Percentiles rank a stretch among this genome's conserved stretches.
These are phyloP conservation scores for Pedetes capensis DNA, from an alignment of 2,113 vertebrate species.

Conservation along the genomic window DNA sequence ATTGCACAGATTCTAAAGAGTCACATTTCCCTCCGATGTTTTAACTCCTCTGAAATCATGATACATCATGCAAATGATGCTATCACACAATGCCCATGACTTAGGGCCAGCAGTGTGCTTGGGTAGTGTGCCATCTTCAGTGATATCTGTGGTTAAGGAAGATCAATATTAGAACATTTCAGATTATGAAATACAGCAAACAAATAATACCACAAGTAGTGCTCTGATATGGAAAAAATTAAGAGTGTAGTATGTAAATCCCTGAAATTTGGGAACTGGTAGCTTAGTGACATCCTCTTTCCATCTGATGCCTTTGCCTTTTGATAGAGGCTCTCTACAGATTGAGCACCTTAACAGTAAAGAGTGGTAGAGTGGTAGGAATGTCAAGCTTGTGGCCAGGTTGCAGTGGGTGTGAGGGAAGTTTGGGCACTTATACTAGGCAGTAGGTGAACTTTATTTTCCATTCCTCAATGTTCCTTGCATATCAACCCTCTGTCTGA, in stretches of 20 bases:
- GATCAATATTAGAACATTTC: neutral
- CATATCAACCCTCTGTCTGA: neutral
- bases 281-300: neutral
- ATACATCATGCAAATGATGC: neutral
- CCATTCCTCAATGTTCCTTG: neutral
- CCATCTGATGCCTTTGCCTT: neutral
- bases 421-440: neutral
- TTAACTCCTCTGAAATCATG: neutral
- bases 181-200: neutral
- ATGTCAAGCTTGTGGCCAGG: neutral
- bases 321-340: neutral
- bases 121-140: neutral
- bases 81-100: neutral
- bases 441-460: neutral
- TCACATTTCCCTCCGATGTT: neutral
- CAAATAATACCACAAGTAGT: neutral
- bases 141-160: neutral
- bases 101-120: too few species aligned
- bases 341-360: neutral
- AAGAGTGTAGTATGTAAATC: neutral
- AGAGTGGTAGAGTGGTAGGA: neutral
- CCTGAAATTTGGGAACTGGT: neutral
- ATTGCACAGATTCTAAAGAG: neutral
- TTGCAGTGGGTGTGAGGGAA: neutral
- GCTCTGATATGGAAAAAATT: neutral